Evolutionary conservation across 2,797 vertebrate genomes (phyloP).

Genomic region (Perodicticus potto): DNA sequence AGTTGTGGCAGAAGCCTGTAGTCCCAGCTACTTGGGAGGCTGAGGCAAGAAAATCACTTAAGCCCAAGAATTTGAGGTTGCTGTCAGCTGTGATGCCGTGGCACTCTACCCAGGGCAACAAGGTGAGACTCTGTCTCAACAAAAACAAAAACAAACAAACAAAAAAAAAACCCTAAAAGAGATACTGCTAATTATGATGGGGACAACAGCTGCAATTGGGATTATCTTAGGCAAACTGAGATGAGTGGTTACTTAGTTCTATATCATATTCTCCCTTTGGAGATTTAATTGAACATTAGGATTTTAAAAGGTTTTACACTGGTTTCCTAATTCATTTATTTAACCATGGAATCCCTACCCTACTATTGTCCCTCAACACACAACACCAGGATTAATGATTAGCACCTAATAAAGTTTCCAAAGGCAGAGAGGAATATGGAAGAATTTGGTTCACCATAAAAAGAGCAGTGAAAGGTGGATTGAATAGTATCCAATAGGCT

Average conservation of each 20-base stretch:
- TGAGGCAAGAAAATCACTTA: too few species aligned
- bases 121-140: too few species aligned
- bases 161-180: not conserved
- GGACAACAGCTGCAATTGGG: not conserved
- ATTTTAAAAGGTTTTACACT: not conserved
- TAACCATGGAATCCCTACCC: not conserved
- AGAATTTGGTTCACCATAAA: not conserved
- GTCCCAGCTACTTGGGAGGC: too few species aligned
- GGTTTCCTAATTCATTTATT: constrained; percentile 9
- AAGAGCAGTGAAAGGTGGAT: not conserved
- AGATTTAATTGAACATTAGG: constrained; percentile 30
- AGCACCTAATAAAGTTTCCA: not conserved
- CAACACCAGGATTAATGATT: not conserved
- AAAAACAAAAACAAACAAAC: too few species aligned
- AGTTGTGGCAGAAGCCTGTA: too few species aligned
- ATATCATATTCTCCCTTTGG: not conserved
- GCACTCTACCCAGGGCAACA: too few species aligned
- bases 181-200: not conserved
- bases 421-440: not conserved
- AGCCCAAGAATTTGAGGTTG: too few species aligned
- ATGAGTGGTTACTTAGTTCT: not conserved
- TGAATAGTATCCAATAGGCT: not conserved
- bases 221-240: not conserved
- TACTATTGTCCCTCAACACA: not conserved
- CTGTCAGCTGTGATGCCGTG: too few species aligned